These are phyloP conservation scores for Agrilus biguttatus DNA, from an alignment of 2,888 invertebrate species.

Conservation along the genomic window DNA sequence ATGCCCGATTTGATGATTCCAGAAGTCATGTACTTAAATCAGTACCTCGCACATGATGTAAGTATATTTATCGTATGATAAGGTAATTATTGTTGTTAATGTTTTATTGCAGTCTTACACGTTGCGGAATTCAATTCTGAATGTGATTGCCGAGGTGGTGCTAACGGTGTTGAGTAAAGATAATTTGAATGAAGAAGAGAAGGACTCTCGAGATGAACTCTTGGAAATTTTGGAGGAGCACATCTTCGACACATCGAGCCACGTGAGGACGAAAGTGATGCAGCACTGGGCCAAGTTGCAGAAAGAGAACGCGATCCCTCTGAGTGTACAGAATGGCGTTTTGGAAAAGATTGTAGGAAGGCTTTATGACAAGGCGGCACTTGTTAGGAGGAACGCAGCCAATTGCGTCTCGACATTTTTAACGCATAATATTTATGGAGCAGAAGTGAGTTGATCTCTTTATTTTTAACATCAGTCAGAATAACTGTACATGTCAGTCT, in stretches of 20 bases:
- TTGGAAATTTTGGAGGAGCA: constrained; percentile 69
- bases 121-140: constrained; percentile 67
- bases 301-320: constrained; percentile 63
- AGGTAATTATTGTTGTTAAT: constrained; percentile 1
- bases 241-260: constrained; percentile 69
- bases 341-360: constrained; percentile 54
- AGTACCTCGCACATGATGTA: constrained; percentile 25
- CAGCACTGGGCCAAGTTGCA: constrained; percentile 73
- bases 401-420: constrained; percentile 64
- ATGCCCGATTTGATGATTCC: constrained; percentile 28
- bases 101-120: constrained; percentile 42
- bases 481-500: too few relatives aligned
- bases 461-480: too few relatives aligned
- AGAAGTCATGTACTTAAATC: constrained; percentile 24
- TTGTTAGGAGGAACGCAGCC: constrained; percentile 74
- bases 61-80: constrained; percentile 7
- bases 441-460: constrained; percentile 36
- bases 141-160: constrained; percentile 70
- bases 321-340: constrained; percentile 51
- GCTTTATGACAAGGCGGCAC: constrained; percentile 67
- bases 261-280: constrained; percentile 73
- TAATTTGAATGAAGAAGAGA: constrained; percentile 50
- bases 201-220: constrained; percentile 57
- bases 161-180: constrained; percentile 58
- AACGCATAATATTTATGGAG: constrained; percentile 75